phyloP scores from a whole-genome alignment of 2,888 invertebrate species.

The Pyrgus malvae region DNA sequence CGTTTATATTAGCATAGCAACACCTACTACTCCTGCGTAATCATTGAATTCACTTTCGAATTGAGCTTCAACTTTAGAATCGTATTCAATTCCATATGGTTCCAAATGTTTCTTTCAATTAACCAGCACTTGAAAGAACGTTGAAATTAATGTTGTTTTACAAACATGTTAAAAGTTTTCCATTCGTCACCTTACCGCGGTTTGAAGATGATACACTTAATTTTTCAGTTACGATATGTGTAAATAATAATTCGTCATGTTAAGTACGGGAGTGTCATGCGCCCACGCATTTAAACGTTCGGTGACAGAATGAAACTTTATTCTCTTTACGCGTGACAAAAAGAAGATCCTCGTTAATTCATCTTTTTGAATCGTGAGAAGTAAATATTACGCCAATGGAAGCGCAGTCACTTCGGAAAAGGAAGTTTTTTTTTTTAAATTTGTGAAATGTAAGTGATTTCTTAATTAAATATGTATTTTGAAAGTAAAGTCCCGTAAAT shows the following conservation, averaged over 20 bases:
- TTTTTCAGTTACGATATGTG: conserved; percentile 16
- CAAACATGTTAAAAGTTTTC: too few relatives aligned
- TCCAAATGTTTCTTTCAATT: too few relatives aligned
- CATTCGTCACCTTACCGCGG: neutral
- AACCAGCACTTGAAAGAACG: too few relatives aligned
- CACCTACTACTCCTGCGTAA: conserved; percentile 12
- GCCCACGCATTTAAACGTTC: conserved; percentile 11
- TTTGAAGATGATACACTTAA: conserved; percentile 8
- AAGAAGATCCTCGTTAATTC: conserved; percentile 3
- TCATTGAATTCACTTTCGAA: neutral
- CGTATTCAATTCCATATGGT: too few relatives aligned
- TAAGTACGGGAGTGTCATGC: conserved; percentile 12
- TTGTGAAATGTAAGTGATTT: too few relatives aligned
- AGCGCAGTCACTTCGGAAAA: too few relatives aligned
- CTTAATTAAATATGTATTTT: too few relatives aligned
- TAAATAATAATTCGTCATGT: conserved; percentile 17
- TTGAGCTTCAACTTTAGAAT: neutral
- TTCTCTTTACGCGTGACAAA: conserved; percentile 14
- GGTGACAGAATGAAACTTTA: conserved; percentile 19
- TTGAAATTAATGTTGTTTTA: too few relatives aligned
- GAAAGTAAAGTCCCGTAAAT: too few relatives aligned
- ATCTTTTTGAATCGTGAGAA: neutral
- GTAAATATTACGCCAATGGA: too few relatives aligned
- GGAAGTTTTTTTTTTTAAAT: too few relatives aligned
- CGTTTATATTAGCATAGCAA: conserved; percentile 32